Conservation (phyloP, 1,140 invertebrate species). For the Dryas iulia region DNA sequence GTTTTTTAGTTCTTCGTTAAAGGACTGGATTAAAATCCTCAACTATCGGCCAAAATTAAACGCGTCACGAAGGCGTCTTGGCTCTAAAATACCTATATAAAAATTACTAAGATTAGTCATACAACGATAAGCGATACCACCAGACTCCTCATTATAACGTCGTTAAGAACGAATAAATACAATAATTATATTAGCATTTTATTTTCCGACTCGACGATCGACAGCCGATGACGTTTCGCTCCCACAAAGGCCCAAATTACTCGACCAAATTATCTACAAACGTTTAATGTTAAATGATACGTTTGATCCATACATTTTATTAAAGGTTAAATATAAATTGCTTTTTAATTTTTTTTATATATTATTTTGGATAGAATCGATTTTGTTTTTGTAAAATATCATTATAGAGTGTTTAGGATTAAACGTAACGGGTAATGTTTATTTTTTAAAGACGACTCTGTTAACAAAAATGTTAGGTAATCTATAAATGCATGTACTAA, state of each 20-base stretch:
- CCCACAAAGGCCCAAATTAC: constrained; percentile 17
- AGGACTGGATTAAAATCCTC: no score
- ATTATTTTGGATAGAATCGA: background rate
- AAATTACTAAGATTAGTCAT: constrained; percentile 2
- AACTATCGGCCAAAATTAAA: no score
- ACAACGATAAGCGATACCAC: constrained; percentile 3
- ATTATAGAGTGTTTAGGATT: background rate
- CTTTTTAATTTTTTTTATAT: constrained; percentile 13
- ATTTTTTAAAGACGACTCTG: no score
- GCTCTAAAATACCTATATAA: no score
- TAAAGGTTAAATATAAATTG: constrained; percentile 19
- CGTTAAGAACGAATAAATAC: constrained; percentile 11
- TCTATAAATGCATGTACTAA: no score
- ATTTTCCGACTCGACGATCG: background rate
- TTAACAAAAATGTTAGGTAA: no score
- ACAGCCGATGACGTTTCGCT: constrained; percentile 12
- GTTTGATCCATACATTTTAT: constrained; percentile 14
- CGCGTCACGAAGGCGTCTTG: no score
- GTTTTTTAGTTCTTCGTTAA: no score
- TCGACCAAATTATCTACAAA: constrained; percentile 16
- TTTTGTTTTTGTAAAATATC: background rate
- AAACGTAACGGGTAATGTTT: background rate
- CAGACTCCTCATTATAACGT: constrained; percentile 9
- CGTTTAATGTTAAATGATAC: constrained; percentile 18
- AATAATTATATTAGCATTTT: constrained; percentile 15